A percentile compares a stretch with the other conserved stretches of the same genome.
phyloP scores from a whole-genome alignment of 1,140 invertebrate species.

The Brevipalpus yothersi region DNA sequence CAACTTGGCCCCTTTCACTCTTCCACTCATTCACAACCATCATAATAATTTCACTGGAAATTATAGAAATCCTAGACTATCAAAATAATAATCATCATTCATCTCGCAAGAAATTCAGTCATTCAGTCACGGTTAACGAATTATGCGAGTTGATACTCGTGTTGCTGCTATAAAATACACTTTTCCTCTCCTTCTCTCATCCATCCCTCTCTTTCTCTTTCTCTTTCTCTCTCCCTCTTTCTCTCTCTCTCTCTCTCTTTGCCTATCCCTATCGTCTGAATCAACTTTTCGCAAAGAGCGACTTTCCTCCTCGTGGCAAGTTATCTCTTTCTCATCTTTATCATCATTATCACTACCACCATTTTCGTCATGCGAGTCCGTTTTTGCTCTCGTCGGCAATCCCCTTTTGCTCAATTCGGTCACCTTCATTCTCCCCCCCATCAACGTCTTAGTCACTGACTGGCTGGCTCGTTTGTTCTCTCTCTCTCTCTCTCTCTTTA shows the following conservation, averaged over 20 bases:
- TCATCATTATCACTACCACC: neutral
- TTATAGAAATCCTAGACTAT: neutral
- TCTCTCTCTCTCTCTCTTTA: too few species aligned
- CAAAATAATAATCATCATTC: neutral
- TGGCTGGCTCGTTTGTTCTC: too few species aligned
- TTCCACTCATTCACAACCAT: neutral
- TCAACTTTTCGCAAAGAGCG: neutral
- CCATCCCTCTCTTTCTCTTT: neutral
- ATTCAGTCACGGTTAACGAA: neutral
- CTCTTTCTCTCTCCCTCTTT: neutral
- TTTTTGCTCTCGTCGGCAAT: neutral
- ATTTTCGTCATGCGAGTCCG: neutral
- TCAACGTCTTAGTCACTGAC: too few species aligned
- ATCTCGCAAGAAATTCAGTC: too few species aligned
- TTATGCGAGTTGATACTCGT: neutral
- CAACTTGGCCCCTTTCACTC: too few species aligned
- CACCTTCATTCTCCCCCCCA: neutral
- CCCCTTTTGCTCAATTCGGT: neutral
- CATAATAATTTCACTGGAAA: neutral
- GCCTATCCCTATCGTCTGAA: neutral
- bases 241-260: neutral
- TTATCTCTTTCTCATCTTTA: neutral
- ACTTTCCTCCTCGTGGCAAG: too few species aligned
- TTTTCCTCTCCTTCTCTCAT: neutral
- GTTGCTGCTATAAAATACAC: neutral